phyloP scores from a whole-genome alignment of 92 coral and sea anemone genomes.

The Hydrozoanthus gracilis region DNA sequence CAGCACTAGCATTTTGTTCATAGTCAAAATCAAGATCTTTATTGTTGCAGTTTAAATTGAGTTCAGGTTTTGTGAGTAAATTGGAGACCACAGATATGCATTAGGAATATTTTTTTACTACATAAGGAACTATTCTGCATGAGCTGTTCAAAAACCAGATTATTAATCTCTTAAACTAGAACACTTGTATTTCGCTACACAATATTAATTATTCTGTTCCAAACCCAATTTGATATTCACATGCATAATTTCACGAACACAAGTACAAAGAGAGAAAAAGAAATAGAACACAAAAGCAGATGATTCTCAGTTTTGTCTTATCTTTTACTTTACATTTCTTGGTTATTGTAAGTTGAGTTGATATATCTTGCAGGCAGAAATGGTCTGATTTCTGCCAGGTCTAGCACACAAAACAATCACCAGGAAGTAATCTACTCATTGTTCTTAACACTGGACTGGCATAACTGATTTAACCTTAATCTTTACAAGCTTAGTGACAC shows the following conservation, averaged over 20 bases:
- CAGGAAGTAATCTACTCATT: conserved; percentile 19
- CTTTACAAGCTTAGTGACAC: conserved; percentile 23
- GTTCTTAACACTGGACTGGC: neutral
- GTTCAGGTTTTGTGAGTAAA: conserved; percentile 5
- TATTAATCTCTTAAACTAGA: conserved; percentile 19
- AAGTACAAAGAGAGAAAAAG: conserved; percentile 28
- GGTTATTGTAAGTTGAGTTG: conserved; percentile 40
- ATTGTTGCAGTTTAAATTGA: neutral
- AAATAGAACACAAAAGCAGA: conserved; percentile 25
- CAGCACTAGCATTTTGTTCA: neutral
- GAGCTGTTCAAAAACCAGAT: conserved; percentile 16
- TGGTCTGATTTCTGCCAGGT: conserved; percentile 45
- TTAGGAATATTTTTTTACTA: neutral
- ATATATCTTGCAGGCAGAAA: conserved; percentile 46
- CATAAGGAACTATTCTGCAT: neutral
- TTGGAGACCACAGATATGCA: neutral
- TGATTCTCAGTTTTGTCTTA: conserved; percentile 20
- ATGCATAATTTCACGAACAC: conserved; percentile 41
- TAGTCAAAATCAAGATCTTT: neutral
- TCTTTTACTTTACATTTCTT: conserved; percentile 37
- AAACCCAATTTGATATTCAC: conserved; percentile 36
- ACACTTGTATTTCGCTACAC: conserved; percentile 11
- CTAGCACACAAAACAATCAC: neutral
- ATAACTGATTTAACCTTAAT: conserved; percentile 27
- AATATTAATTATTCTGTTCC: conserved; percentile 18